These are phyloP conservation scores for Cheirogaleus medius DNA, from an alignment of 2,113 vertebrate species.

Conservation along the genomic window DNA sequence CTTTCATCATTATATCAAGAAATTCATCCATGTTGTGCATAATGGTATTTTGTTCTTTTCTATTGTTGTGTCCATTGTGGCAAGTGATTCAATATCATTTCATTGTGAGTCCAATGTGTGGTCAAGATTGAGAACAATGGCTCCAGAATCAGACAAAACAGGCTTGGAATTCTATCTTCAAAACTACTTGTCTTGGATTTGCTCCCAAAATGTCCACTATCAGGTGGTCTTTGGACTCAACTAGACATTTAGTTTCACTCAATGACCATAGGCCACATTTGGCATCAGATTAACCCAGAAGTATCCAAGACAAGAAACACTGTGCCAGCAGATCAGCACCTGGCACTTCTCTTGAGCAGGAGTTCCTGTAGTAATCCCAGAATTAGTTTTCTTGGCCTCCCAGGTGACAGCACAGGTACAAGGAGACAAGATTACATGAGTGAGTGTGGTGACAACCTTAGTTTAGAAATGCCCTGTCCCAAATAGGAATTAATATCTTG, in stretches of 20 bases:
- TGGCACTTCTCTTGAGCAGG: background rate
- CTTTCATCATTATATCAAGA: background rate
- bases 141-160: background rate
- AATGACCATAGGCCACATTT: background rate
- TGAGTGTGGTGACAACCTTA: background rate
- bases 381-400: background rate
- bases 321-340: background rate
- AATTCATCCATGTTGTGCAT: background rate
- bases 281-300: conserved; percentile 2
- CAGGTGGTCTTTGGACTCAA: background rate
- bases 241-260: background rate
- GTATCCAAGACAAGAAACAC: background rate
- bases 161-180: background rate
- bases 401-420: background rate
- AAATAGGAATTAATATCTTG: background rate
- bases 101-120: background rate
- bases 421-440: background rate
- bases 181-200: background rate
- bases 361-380: background rate
- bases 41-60: background rate
- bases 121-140: background rate
- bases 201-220: background rate
- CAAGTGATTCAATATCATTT: conserved; percentile 17
- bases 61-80: background rate
- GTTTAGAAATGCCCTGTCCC: conserved; percentile 3